Evolutionary conservation across 1,140 invertebrate genomes (phyloP), one percentile per base, ranked within the genome.

Genomic region (Neuroterus valhalla): DNA sequence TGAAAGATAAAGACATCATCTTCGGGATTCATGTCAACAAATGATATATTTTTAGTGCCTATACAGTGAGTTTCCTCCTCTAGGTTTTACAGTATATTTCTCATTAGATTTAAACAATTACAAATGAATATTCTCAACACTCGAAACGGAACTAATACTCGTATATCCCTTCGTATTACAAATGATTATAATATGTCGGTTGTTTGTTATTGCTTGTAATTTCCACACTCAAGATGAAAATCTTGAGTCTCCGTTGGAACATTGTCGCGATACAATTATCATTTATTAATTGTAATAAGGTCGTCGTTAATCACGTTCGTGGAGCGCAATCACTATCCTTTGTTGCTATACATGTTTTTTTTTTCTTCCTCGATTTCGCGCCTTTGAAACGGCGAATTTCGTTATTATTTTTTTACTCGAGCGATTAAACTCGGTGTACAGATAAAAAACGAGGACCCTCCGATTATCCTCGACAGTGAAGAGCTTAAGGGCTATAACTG

Each of bases 1-100:
- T 62, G 31, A 62, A 62, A 62, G 21, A 26, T 31, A 62, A 62
- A 62, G 55, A 31, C 55, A 38, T 31, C n/a, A 62, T 62, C 55
- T 62, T 62, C 31, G 23, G 55, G 55, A 62, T 85, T 85, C 84
- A 85, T 85, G 84, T 85, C 84, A 85, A 85, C 84, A 85, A 85
- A 85, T 85, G 82, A 85, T 85, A 85, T 85, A 85, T 85, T 85
- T 85, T 85, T 85, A 85, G 83, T 85, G 80, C 84, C 84, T 85
- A 85, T 85, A 84, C 83, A 62, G 55, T 62, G 55, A 62, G 55
- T 62, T 62, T 62, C 55, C 55, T 85, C 82, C 77, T 84, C 84
- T 84, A 83, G 75, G 81, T 84, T 83, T 85, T 85, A 85, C 84
- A 85, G 78, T 85, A 85, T 80, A 85, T 83, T 84, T 85, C 78